phyloP scores from a whole-genome alignment of 2,888 invertebrate species.

The Drosophila conformis region DNA sequence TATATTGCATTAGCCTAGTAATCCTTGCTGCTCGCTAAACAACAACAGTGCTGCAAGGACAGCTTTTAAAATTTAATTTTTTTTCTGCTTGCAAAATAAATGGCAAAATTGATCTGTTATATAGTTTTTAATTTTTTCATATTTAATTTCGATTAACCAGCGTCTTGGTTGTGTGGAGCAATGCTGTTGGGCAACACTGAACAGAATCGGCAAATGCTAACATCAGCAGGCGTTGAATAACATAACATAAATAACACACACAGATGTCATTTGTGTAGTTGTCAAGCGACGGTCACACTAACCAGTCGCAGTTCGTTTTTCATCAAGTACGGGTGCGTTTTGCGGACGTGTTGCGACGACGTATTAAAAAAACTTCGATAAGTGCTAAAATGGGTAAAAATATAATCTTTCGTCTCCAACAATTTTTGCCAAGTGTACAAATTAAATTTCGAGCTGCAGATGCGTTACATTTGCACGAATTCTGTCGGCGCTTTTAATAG shows the following conservation, averaged over 20 bases:
- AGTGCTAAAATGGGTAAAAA: conserved; percentile 63
- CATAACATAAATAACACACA: neutral
- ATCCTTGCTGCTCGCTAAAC: conserved; percentile 1
- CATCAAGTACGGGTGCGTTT: conserved; percentile 43
- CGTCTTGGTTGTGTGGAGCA: neutral
- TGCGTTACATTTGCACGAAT: conserved; percentile 9
- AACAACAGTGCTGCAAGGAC: neutral
- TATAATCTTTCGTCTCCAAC: conserved; percentile 31
- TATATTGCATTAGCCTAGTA: neutral
- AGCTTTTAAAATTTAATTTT: neutral
- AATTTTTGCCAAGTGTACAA: conserved; percentile 33
- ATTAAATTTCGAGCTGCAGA: conserved; percentile 21
- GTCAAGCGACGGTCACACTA: conserved; percentile 38
- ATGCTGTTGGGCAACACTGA: neutral
- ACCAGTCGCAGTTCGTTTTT: conserved; percentile 49
- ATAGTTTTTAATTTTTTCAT: neutral
- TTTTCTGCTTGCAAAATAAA: neutral
- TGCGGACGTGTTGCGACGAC: conserved; percentile 56
- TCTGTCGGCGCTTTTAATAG: conserved; percentile 25
- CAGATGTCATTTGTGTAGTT: conserved; percentile 14
- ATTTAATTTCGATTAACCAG: neutral
- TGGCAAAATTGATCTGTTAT: neutral
- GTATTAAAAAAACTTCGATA: conserved; percentile 61
- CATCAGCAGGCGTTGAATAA: neutral
- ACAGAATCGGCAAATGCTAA: conserved; percentile 7